A percentile compares a stretch with the other conserved stretches of the same genome.
Evolutionary conservation across 2,888 invertebrate genomes (phyloP).

Genomic region (Tricholauxania praeusta): DNA sequence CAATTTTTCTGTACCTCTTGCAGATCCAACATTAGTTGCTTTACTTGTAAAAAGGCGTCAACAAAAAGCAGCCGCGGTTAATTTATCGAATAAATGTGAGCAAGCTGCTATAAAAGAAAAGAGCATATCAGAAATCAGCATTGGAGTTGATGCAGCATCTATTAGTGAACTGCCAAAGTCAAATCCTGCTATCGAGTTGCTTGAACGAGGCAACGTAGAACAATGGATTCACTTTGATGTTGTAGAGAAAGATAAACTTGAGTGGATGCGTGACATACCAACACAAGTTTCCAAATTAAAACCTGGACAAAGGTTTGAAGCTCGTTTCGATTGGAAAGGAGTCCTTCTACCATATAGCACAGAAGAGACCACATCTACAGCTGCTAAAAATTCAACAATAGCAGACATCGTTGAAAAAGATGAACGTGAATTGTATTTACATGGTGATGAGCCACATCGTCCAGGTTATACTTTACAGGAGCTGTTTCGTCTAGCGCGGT

Average conservation of each 20-base stretch:
- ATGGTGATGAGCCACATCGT: constrained; percentile 91
- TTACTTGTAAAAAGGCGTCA: constrained; percentile 55
- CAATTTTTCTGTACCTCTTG: not conserved
- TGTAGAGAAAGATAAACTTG: constrained; percentile 87
- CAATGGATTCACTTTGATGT: constrained; percentile 88
- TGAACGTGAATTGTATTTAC: constrained; percentile 82
- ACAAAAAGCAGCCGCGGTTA: constrained; percentile 31
- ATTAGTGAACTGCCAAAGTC: constrained; percentile 45
- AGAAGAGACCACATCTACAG: not conserved
- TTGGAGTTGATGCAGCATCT: not conserved
- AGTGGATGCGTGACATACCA: constrained; percentile 84
- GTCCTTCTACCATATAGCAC: constrained; percentile 80
- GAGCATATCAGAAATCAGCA: not conserved
- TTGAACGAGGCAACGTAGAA: constrained; percentile 73
- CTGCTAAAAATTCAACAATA: not conserved
- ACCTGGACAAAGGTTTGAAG: constrained; percentile 78
- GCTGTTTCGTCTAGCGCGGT: constrained; percentile 81
- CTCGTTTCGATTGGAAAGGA: constrained; percentile 86
- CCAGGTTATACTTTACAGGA: constrained; percentile 94
- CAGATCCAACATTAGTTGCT: constrained; percentile 61
- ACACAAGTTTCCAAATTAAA: constrained; percentile 73
- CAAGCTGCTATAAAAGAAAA: not conserved
- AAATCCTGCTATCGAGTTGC: constrained; percentile 70
- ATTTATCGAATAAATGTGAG: constrained; percentile 47
- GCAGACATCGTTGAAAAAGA: constrained; percentile 61